Conservation (phyloP, 2,888 invertebrate genomes). For the Cantharis lateralis region DNA sequence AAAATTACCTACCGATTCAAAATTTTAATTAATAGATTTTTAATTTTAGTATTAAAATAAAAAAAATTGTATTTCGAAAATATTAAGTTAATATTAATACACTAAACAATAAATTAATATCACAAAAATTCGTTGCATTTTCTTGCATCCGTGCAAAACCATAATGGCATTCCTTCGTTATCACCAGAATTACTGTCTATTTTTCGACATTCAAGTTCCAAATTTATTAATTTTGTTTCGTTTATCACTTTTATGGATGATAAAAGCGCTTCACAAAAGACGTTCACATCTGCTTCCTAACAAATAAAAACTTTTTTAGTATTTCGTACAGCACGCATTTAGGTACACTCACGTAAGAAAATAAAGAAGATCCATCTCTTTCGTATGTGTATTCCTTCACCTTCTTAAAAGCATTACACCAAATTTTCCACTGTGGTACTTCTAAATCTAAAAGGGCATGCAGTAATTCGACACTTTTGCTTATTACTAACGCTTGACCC, state of each 20-base stretch:
- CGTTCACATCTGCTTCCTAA: neutral
- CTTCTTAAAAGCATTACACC: constrained; percentile 16
- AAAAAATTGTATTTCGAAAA: neutral
- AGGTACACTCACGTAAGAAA: neutral
- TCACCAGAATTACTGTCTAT: constrained; percentile 9
- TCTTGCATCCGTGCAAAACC: constrained; percentile 24
- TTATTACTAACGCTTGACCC: constrained; percentile 18
- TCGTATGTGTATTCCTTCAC: constrained; percentile 10
- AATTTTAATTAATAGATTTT: neutral
- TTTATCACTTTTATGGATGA: constrained; percentile 7
- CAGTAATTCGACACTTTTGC: constrained; percentile 12
- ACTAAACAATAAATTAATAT: neutral
- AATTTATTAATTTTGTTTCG: constrained; percentile 1
- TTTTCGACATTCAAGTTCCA: constrained; percentile 21
- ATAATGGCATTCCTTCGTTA: constrained; percentile 21
- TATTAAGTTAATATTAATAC: neutral
- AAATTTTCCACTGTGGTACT: constrained; percentile 10
- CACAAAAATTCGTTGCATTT: neutral
- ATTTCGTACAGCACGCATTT: neutral
- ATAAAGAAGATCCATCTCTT: neutral
- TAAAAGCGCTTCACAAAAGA: constrained; percentile 12
- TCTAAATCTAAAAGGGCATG: constrained; percentile 11
- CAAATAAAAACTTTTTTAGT: neutral
- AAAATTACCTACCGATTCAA: too few relatives aligned
- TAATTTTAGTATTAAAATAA: neutral